Conservation (phyloP, 2,797 vertebrate species). For the Poecilia gillii region DNA sequence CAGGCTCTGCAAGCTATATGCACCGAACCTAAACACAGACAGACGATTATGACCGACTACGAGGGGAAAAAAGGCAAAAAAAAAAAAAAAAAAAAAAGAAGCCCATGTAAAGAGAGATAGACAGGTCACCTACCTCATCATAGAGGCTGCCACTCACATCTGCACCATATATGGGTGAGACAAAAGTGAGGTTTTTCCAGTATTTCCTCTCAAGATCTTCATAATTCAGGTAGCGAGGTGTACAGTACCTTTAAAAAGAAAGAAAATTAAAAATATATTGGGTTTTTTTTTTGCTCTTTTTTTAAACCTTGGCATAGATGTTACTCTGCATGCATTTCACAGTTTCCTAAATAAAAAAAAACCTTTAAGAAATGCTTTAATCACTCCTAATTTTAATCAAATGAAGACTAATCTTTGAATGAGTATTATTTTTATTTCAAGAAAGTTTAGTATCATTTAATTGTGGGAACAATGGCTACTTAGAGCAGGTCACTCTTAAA, state of each 20-base stretch:
- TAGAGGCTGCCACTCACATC: conserved; percentile 97
- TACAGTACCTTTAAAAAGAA: conserved; percentile 86
- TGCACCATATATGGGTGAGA: conserved; percentile 96
- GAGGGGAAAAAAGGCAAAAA: background rate
- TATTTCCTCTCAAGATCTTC: conserved; percentile 98
- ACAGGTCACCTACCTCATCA: conserved; percentile 86
- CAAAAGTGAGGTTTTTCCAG: conserved; percentile 98
- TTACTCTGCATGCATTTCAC: background rate
- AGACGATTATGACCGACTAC: background rate
- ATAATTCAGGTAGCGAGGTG: conserved; percentile 93
- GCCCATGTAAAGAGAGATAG: background rate
- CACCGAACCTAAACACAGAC: background rate
- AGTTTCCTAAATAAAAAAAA: background rate
- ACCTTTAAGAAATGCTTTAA: background rate
- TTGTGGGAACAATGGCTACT: background rate
- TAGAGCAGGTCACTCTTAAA: background rate
- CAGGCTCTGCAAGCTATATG: background rate
- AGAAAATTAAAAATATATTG: conserved; percentile 1
- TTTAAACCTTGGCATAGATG: background rate
- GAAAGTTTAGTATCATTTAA: background rate
- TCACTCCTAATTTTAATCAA: background rate
- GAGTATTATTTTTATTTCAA: background rate
- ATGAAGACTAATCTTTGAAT: background rate
- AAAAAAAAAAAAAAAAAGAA: background rate
- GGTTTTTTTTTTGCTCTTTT: too few relatives aligned